Evolutionary conservation across 2,888 invertebrate genomes (phyloP).

Genomic region (Fabriciana adippe): DNA sequence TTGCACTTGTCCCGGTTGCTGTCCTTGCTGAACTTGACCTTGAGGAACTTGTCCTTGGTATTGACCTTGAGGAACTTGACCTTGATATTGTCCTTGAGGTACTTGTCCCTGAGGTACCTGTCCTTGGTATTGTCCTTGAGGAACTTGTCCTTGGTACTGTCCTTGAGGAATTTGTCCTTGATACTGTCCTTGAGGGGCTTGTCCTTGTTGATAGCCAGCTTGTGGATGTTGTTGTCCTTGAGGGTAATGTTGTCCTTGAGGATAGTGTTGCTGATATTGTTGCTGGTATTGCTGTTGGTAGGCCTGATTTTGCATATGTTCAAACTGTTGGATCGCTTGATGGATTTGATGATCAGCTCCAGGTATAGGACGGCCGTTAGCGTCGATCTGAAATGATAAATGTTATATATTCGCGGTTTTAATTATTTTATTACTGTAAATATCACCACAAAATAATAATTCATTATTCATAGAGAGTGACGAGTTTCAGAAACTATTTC

Average conservation of each 20-base stretch:
- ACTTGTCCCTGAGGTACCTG: conserved; percentile 20
- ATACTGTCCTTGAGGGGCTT: conserved; percentile 33
- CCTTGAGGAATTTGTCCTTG: conserved; percentile 39
- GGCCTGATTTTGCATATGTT: conserved; percentile 48
- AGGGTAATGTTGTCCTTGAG: conserved; percentile 42
- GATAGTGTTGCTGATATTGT: conserved; percentile 45
- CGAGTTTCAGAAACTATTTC: too few species aligned
- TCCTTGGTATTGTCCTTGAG: conserved; percentile 26
- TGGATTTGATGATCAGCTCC: conserved; percentile 71
- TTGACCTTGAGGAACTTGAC: conserved; percentile 36
- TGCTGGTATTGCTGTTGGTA: conserved; percentile 47
- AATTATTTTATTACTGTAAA: too few species aligned
- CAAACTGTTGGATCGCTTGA: conserved; percentile 58
- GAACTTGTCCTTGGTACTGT: conserved; percentile 38
- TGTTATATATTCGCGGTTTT: too few species aligned
- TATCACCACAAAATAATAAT: too few species aligned
- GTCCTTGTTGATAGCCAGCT: conserved; percentile 32
- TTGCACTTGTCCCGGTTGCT: conserved; percentile 35
- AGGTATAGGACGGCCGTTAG: conserved; percentile 67
- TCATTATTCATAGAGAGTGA: too few species aligned
- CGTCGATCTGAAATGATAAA: conserved; percentile 58
- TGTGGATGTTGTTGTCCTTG: conserved; percentile 16
- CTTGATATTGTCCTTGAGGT: conserved; percentile 42
- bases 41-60: conserved; percentile 40
- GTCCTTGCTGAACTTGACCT: conserved; percentile 11